Percentiles rank a stretch among this genome's conserved stretches.
Evolutionary conservation across 2,888 invertebrate species (phyloP).

Genomic region (Blomia tropicalis): DNA sequence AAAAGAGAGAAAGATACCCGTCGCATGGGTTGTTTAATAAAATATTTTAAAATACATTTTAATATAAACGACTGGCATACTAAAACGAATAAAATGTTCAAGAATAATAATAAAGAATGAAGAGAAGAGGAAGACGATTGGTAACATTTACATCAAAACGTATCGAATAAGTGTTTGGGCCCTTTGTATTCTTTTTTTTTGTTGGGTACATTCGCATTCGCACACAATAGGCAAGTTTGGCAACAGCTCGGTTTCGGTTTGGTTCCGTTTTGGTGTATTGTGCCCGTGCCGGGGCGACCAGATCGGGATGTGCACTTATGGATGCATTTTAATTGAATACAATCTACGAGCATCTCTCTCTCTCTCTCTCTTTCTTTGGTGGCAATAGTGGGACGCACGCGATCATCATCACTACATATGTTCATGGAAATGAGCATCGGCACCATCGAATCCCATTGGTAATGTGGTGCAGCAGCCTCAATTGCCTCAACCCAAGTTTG

Average conservation of each 20-base stretch:
- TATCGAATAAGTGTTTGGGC: no score
- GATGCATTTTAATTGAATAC: constrained; percentile 10
- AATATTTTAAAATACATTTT: constrained; percentile 14
- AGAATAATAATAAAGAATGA: no score
- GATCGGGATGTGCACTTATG: constrained; percentile 3
- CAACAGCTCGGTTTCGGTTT: constrained; percentile 10
- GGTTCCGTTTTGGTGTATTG: not conserved
- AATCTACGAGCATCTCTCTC: no score
- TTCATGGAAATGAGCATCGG: not conserved
- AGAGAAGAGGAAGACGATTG: no score
- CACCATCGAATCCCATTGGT: not conserved
- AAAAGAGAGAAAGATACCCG: no score
- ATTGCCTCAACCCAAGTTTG: no score
- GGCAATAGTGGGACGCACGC: constrained; percentile 1
- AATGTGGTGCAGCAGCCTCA: not conserved
- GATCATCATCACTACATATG: constrained; percentile 15
- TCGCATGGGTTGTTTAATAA: constrained; percentile 5
- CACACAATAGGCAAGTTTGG: not conserved
- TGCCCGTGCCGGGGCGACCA: not conserved
- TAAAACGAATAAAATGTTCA: no score
- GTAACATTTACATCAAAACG: constrained; percentile 11
- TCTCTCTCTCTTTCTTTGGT: no score
- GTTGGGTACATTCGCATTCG: no score
- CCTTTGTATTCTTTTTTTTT: no score
- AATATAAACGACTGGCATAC: constrained; percentile 15